Percentiles rank a stretch among this genome's conserved stretches.
Conservation (phyloP, 2,797 vertebrate species). For the Hemitrygon akajei region DNA sequence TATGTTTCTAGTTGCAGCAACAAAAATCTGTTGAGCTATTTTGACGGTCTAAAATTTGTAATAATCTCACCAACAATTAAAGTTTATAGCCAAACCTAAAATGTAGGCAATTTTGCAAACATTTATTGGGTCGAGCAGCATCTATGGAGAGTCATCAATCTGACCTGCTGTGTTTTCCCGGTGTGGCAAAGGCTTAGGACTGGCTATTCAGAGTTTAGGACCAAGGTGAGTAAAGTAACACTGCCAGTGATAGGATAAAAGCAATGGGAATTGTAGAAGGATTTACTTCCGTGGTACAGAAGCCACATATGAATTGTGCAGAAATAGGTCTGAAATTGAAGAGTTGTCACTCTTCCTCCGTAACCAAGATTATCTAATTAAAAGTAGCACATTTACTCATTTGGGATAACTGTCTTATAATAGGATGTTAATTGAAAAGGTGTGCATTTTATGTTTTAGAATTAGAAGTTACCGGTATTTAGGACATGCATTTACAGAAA, state of each 20-base stretch:
- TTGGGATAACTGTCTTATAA: not conserved
- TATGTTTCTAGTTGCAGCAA: not conserved
- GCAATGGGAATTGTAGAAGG: not conserved
- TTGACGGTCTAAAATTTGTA: not conserved
- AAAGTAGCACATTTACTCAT: conserved; percentile 23
- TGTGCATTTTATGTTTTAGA: not conserved
- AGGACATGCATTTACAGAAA: conserved; percentile 2
- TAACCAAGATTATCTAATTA: not conserved
- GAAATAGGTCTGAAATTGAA: not conserved
- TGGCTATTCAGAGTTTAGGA: not conserved
- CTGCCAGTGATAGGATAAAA: not conserved
- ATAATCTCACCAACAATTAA: not conserved
- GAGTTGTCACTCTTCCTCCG: not conserved
- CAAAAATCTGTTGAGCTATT: not conserved
- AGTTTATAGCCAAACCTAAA: not conserved
- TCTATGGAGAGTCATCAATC: too few relatives aligned
- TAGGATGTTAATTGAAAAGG: conserved; percentile 20
- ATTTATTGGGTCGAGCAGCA: too few relatives aligned
- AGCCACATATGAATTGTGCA: not conserved
- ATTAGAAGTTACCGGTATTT: conserved; percentile 11
- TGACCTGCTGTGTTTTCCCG: too few relatives aligned
- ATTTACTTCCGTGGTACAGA: not conserved
- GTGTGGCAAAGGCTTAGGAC: not conserved
- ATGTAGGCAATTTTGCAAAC: too few relatives aligned
- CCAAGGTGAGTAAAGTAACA: not conserved